phyloP scores from a whole-genome alignment of 2,113 vertebrate species.

The Orientallactaga bullata region DNA sequence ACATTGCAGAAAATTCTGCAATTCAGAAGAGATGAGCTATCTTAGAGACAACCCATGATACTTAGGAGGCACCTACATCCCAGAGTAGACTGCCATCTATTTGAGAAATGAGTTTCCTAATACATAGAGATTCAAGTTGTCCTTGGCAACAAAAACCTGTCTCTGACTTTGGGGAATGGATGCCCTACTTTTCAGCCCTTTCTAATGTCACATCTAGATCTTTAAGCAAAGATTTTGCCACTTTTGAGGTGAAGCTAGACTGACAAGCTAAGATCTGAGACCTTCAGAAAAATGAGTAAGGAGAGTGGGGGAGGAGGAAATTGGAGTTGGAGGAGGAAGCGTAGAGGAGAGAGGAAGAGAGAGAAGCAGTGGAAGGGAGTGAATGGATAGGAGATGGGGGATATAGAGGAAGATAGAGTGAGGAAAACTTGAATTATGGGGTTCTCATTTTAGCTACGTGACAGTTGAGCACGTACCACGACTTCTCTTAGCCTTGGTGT shows the following conservation, averaged over 20 bases:
- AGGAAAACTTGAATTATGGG: neutral
- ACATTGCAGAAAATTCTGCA: neutral
- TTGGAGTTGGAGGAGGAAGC: neutral
- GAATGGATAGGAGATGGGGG: neutral
- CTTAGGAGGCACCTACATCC: neutral
- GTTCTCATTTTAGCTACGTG: neutral
- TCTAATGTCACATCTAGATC: neutral
- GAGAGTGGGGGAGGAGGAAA: neutral
- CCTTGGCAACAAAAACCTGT: neutral
- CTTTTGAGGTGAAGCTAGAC: neutral
- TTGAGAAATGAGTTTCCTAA: neutral
- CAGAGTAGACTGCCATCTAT: neutral
- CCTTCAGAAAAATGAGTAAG: neutral
- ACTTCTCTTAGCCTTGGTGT: neutral
- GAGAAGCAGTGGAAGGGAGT: no score
- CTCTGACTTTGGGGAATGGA: neutral
- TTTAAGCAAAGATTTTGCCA: neutral
- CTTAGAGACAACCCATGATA: neutral
- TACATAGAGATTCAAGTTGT: neutral
- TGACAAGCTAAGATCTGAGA: no score
- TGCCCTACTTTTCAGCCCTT: neutral
- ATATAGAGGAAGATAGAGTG: neutral
- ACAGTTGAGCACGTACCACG: neutral
- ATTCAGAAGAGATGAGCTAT: neutral
- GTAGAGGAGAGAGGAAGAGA: neutral